Evolutionary conservation across 1,140 invertebrate genomes (phyloP).

Genomic region (Heliconius melpomene): DNA sequence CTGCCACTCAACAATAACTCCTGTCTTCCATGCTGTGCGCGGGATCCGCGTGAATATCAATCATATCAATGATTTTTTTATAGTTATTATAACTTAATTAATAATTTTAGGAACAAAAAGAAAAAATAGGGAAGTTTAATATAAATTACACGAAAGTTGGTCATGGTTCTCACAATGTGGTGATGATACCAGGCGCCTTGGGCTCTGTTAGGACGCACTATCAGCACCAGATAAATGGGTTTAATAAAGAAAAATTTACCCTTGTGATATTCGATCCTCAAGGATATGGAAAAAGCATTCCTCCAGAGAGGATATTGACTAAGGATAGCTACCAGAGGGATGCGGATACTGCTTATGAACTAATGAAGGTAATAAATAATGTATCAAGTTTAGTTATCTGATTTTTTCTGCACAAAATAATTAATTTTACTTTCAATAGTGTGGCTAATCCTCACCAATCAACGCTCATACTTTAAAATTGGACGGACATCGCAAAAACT

Average conservation of each 20-base stretch:
- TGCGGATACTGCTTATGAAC: conserved; percentile 82
- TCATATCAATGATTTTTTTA: no score
- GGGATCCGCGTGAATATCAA: no score
- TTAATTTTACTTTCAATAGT: no score
- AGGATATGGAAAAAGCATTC: conserved; percentile 91
- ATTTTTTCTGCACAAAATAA: no score
- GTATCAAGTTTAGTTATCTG: no score
- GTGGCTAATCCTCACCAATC: no score
- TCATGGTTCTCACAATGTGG: conserved; percentile 84
- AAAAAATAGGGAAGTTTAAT: conserved; percentile 82
- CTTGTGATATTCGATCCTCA: conserved; percentile 92
- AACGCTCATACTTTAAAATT: no score
- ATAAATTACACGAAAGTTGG: conserved; percentile 89
- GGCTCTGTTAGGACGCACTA: conserved; percentile 85
- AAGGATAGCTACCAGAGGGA: conserved; percentile 86
- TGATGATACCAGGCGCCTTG: conserved; percentile 89
- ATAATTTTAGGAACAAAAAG: conserved; percentile 54
- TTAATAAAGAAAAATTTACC: conserved; percentile 85
- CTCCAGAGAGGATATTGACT: conserved; percentile 87
- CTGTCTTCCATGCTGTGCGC: no score
- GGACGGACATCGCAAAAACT: no score
- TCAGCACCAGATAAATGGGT: conserved; percentile 20
- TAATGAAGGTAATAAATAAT: conserved; percentile 17
- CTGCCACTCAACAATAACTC: no score
- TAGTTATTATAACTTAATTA: not conserved